Evolutionary conservation across 2,888 invertebrate species (phyloP), one percentile per base, ranked within the genome.

Genomic region (Thysanoteuthis rhombus): DNA sequence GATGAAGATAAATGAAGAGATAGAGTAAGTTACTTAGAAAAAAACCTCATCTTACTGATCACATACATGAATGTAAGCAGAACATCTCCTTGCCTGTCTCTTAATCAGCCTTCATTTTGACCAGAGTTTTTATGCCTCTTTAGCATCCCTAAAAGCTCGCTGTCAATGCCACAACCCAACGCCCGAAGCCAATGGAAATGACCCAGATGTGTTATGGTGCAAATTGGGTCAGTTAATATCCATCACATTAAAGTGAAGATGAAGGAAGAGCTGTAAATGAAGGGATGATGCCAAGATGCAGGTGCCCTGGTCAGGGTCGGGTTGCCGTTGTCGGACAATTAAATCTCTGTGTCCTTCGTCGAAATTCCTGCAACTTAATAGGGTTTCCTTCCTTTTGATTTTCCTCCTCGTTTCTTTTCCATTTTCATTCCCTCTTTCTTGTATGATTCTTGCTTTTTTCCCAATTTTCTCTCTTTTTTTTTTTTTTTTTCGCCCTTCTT

Each of bases 161-260:
- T 75, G 12, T 75, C 75, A 36, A n/a, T 75, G 75, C n/a, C n/a
- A 36, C 75, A n/a, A 75, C n/a, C n/a, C 75, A 36, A 36, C 4
- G 75, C 75, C 75, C n/a, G 75, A 75, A 75, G n/a, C n/a, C n/a
- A 75, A n/a, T 75, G n/a, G n/a, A n/a, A 75, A 75, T n/a, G 75
- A n/a, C 75, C n/a, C 75, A 75, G n/a, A 75, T 75, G 75, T n/a
- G n/a, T 75, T n/a, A 75, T 4, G n/a, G 75, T 36, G n/a, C 75
- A 75, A 75, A 75, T 75, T 75, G 75, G 75, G 75, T 75, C 75
- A 75, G 75, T 75, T 75, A 75, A 75, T 75, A 12, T 36, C 75
- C 75, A 75, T 75, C 75, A 36, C 75, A 75, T 75, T 75, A n/a
- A 1, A 75, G 75, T 1, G 12, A 10, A 12, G n/a, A 16, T 12